Base-by-base conservation (phyloP, 2,113 vertebrate genomes). In the Calidris pugnax region DNA sequence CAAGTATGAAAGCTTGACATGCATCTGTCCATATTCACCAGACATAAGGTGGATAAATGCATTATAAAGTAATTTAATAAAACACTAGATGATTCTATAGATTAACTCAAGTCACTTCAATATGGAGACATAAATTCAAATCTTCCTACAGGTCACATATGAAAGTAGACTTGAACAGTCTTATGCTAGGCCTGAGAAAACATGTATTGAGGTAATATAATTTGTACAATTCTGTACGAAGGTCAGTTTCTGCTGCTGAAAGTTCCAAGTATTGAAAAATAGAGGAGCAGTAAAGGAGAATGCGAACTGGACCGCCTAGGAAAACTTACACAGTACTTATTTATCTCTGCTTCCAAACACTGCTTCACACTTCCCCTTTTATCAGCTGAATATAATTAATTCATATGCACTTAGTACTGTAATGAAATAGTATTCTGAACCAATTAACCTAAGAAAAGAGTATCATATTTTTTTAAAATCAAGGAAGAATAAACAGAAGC, bases 121-220 rank as follows among this genome's bases (percentile, higher is more conserved):
- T 39, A 83, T 18, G 24, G 69, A 95, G 47, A 85, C 10, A 87
- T 71, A 89, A 71, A 93, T 48, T 90, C 26, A 94, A 94, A 87
- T 78, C 82, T 87, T 89, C 33, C 75, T 92, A 64, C 18, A 94
- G 56, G 56, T 90, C 53, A 74, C 59, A 92, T 26, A 53, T 69
- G 45, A 83, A 85, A 87, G 67, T 17, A 85, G 68, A 75, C 63
- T 72, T 75, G 41, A 78, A 72, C 45, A 32, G 37, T 67, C 53
- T 86, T 90, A 93, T 32, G 72, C n/a, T 73, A 86, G 24, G 78
- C 73, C 68, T 55, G 33, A 93, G 53, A 89, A 81, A 96, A 74
- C 41, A 55, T 6, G 5, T 69, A 64, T 4, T 51, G 48, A 94
- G 39, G 30, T 75, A 7, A 26, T 20, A 84, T 26, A 0, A 51